phyloP scores from a whole-genome alignment of 2,888 invertebrate species.

The Drosophila tanythrix region DNA sequence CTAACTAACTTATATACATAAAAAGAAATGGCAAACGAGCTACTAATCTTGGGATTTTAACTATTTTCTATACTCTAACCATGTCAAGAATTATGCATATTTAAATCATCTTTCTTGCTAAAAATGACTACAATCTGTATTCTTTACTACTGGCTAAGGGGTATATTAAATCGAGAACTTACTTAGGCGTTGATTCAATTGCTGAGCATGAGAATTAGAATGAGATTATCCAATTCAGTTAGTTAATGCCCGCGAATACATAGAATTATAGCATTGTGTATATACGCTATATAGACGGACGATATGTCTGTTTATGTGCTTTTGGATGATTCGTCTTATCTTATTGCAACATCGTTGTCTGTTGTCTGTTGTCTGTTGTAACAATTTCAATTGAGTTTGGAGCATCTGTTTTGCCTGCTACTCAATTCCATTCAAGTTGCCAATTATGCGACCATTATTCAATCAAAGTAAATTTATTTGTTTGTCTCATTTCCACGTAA shows the following conservation, averaged over 20 bases:
- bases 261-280: conserved; percentile 12
- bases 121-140: not conserved
- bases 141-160: not conserved
- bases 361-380: conserved; percentile 38
- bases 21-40: too few species aligned
- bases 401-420: conserved; percentile 84
- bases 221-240: conserved; percentile 82
- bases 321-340: conserved; percentile 25
- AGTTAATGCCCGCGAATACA: conserved; percentile 62
- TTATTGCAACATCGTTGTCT: conserved; percentile 27
- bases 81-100: not conserved
- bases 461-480: conserved; percentile 85
- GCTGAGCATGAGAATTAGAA: conserved; percentile 26
- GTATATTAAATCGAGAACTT: not conserved
- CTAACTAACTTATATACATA: too few species aligned
- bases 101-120: not conserved
- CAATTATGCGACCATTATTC: conserved; percentile 85
- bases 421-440: conserved; percentile 86
- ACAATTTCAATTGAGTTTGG: conserved; percentile 60
- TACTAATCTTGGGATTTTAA: too few species aligned
- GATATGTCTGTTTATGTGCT: not conserved
- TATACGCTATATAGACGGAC: conserved; percentile 6
- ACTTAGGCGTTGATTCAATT: conserved; percentile 5
- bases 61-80: not conserved
- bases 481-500: conserved; percentile 83